Conservation (phyloP, 2,888 invertebrate species). For the Orthosia cruda region DNA sequence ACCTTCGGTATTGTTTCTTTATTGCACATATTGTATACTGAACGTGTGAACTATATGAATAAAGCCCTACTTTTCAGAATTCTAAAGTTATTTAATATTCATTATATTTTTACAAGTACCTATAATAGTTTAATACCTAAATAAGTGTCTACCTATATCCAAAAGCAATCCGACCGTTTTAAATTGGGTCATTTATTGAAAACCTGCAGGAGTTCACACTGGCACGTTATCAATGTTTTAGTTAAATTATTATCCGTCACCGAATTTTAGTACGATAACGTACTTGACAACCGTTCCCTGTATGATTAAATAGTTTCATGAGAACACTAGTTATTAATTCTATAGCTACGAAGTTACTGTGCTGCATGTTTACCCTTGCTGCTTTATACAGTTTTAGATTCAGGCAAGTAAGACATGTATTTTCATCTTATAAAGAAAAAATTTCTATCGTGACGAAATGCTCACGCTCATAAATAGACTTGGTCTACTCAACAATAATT, state of each 20-base stretch:
- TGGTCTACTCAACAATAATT: neutral
- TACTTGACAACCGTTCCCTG: neutral
- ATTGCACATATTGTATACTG: neutral
- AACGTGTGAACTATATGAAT: neutral
- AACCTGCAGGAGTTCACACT: neutral
- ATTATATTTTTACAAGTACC: neutral
- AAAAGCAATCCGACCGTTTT: slow-evolving; percentile 2
- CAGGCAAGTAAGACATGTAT: neutral
- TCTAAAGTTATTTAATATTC: neutral
- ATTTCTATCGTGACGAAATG: neutral
- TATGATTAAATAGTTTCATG: slow-evolving; percentile 2
- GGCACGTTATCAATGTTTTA: slow-evolving; percentile 22
- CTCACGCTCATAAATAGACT: neutral
- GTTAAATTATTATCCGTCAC: slow-evolving; percentile 10
- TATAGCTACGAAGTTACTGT: neutral
- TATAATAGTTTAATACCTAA: neutral
- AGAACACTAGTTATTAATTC: neutral
- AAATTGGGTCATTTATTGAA: slow-evolving; percentile 37
- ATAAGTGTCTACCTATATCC: neutral
- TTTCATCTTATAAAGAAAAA: neutral
- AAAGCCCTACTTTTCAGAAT: neutral
- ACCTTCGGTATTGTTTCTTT: slow-evolving; percentile 8
- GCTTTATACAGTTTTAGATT: neutral
- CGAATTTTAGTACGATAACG: neutral
- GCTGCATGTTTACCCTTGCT: neutral